Conservation (phyloP, 2,797 vertebrate genomes). For the Uromys caudimaculatus region DNA sequence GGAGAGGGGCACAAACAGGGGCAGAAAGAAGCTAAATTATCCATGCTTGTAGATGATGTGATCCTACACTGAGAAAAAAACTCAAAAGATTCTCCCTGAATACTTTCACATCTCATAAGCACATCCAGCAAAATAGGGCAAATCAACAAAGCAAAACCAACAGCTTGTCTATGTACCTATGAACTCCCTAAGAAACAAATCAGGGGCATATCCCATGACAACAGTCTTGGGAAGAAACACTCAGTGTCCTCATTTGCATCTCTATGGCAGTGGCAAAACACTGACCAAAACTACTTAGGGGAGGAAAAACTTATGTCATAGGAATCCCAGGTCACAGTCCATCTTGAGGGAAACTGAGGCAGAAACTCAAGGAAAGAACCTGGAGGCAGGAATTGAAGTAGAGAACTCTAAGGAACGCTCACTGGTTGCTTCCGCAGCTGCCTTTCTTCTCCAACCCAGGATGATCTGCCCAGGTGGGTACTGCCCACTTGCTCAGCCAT, state of each 20-base stretch:
- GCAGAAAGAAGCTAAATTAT: background rate
- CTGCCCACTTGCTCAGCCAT: too few species aligned
- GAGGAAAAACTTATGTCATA: background rate
- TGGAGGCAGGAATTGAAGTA: background rate
- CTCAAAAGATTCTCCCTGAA: background rate
- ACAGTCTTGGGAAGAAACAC: background rate
- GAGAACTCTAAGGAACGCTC: background rate
- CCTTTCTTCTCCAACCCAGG: background rate
- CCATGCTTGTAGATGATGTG: background rate
- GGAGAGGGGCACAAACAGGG: background rate
- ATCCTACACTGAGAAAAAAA: background rate
- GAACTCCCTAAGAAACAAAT: background rate
- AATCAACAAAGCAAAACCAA: background rate
- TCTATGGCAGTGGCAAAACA: background rate
- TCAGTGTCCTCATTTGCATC: background rate
- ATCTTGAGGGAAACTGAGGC: background rate
- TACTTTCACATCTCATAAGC: background rate
- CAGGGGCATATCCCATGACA: background rate
- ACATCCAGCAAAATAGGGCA: background rate
- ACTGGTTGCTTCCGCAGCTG: background rate
- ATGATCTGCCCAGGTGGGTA: background rate
- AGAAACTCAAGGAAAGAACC: background rate
- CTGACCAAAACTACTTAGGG: background rate
- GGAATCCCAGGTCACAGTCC: background rate
- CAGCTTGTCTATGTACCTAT: background rate